Percentiles rank a stretch among this genome's conserved stretches.
Evolutionary conservation across 2,888 invertebrate species (phyloP).

Genomic region (Drosophila antonietae): DNA sequence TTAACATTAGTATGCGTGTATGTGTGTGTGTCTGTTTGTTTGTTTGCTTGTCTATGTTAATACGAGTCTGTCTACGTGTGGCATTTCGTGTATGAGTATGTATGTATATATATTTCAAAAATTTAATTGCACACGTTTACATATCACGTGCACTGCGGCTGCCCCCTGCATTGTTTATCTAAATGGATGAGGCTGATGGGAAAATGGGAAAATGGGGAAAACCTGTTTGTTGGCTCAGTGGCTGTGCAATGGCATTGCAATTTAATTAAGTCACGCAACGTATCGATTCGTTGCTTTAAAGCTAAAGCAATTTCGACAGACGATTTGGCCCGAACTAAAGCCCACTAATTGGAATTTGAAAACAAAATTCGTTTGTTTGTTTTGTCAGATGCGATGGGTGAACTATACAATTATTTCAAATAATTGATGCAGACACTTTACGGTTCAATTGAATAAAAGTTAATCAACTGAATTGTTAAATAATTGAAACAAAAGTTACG

Average conservation of each 20-base stretch:
- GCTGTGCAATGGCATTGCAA: constrained; percentile 58
- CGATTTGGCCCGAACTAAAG: constrained; percentile 15
- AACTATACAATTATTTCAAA: background rate
- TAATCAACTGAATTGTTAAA: background rate
- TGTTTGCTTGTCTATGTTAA: constrained; percentile 14
- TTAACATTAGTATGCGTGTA: constrained; percentile 5
- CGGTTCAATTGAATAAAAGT: background rate
- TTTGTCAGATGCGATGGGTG: background rate
- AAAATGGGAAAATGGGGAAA: background rate
- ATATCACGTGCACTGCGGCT: constrained; percentile 62
- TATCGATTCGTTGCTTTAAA: constrained; percentile 68
- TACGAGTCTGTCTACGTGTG: constrained; percentile 6
- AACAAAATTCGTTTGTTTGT: constrained; percentile 6
- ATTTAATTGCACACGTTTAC: constrained; percentile 71
- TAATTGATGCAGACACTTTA: background rate
- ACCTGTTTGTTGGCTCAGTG: background rate
- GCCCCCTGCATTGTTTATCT: constrained; percentile 37
- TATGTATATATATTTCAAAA: constrained; percentile 56
- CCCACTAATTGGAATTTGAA: constrained; percentile 43
- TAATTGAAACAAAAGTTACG: background rate
- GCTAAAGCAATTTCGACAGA: constrained; percentile 24
- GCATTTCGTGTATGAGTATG: constrained; percentile 2
- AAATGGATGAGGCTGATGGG: constrained; percentile 41
- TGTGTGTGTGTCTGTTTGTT: constrained; percentile 10
- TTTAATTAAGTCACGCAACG: constrained; percentile 80